Evolutionary conservation across 1,140 invertebrate species (phyloP).

Genomic region (Ips nitidus): DNA sequence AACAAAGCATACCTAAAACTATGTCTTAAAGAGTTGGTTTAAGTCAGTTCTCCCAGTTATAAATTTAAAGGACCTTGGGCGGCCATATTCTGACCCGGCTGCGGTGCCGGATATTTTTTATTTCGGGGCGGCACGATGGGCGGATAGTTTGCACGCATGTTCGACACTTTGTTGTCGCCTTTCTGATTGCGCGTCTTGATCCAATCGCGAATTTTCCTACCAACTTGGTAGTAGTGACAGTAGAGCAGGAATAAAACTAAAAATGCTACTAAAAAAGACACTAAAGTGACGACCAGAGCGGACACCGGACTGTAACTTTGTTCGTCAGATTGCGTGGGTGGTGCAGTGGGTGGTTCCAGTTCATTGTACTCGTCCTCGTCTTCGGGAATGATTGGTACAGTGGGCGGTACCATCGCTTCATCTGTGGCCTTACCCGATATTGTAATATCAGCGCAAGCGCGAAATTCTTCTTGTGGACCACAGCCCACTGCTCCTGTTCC

Average conservation of each 20-base stretch:
- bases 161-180: constrained; percentile 19
- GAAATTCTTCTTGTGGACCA: constrained; percentile 84
- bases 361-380: constrained; percentile 34
- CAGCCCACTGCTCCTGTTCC: constrained; percentile 75
- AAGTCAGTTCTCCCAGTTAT: no score
- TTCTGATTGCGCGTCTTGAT: constrained; percentile 40
- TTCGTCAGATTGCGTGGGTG: constrained; percentile 35
- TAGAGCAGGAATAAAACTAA: constrained; percentile 51
- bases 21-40: no score
- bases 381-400: constrained; percentile 24
- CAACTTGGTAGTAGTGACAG: constrained; percentile 52
- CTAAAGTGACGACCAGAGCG: constrained; percentile 44
- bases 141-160: constrained; percentile 21
- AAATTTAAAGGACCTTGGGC: no score
- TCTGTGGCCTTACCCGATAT: constrained; percentile 54
- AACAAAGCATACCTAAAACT: no score
- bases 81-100: constrained; percentile 14
- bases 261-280: constrained; percentile 52
- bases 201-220: constrained; percentile 47
- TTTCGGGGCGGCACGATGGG: constrained; percentile 40
- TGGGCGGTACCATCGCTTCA: constrained; percentile 35
- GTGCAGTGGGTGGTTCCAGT: constrained; percentile 14
- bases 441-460: constrained; percentile 80
- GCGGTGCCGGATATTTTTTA: constrained; percentile 27
- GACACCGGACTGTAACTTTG: constrained; percentile 44